Evolutionary conservation across 2,888 invertebrate genomes (phyloP).

Genomic region (Rhamnusium bicolor): DNA sequence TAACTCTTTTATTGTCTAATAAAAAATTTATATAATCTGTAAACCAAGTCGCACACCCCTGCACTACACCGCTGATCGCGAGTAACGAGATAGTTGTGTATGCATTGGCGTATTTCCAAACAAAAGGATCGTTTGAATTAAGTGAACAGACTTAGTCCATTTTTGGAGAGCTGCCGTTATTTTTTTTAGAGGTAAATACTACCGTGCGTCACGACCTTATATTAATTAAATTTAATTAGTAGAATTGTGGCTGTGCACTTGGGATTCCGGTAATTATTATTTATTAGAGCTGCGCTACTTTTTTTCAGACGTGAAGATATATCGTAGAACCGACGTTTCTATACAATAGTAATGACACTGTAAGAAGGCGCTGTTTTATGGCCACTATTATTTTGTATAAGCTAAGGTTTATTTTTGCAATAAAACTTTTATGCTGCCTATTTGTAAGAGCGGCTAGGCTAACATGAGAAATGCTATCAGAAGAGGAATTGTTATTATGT

Average conservation of each 20-base stretch:
- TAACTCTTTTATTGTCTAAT: too few relatives aligned
- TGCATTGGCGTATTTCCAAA: conserved; percentile 22
- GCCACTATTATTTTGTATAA: conserved; percentile 18
- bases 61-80: not conserved
- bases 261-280: conserved; percentile 13
- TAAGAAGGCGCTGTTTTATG: conserved; percentile 19
- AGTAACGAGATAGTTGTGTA: not conserved
- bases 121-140: conserved; percentile 22
- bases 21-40: too few relatives aligned
- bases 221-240: conserved; percentile 31
- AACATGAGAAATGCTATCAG: conserved; percentile 1
- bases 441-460: not conserved
- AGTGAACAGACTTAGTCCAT: not conserved
- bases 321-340: conserved; percentile 24
- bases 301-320: conserved; percentile 15
- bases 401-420: conserved; percentile 20
- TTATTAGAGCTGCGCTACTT: conserved; percentile 6
- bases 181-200: not conserved
- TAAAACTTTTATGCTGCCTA: conserved; percentile 5
- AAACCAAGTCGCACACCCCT: too few relatives aligned
- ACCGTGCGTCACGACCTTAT: conserved; percentile 19
- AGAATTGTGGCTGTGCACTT: not conserved
- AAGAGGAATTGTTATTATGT: not conserved
- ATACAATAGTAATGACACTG: conserved; percentile 27
- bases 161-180: conserved; percentile 4